Evolutionary conservation across 2,113 vertebrate genomes (phyloP).

Genomic region (Nicator chloris): DNA sequence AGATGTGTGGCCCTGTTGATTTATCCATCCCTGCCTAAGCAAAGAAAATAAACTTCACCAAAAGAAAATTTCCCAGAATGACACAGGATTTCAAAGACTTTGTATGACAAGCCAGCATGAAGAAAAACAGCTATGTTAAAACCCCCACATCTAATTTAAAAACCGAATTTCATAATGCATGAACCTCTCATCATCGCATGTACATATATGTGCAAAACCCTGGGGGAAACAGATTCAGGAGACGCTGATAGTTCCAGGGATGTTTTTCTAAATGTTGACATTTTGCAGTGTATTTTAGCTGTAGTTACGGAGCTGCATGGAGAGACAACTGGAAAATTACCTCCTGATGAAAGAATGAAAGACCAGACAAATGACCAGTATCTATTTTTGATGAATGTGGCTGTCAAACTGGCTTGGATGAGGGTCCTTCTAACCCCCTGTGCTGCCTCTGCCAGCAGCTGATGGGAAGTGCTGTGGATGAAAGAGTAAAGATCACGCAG

Average conservation of each 20-base stretch:
- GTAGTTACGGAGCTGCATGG: neutral
- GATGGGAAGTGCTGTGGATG: neutral
- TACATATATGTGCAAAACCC: neutral
- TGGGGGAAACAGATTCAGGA: neutral
- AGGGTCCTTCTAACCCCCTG: neutral
- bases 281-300: neutral
- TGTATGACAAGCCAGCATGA: neutral
- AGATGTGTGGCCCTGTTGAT: neutral
- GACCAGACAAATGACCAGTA: neutral
- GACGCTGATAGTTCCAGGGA: neutral
- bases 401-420: neutral
- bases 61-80: neutral
- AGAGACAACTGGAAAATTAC: neutral
- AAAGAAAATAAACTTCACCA: neutral
- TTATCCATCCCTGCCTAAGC: neutral
- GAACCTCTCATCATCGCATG: neutral
- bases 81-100: neutral
- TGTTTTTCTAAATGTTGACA: neutral
- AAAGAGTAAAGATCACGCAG: neutral
- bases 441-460: neutral
- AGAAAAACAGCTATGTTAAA: neutral
- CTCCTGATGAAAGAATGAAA: neutral
- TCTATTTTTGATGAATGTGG: neutral
- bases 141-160: neutral
- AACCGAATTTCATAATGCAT: neutral